These are phyloP conservation scores for Vidua macroura DNA, from an alignment of 2,113 vertebrate genomes.

Conservation along the genomic window DNA sequence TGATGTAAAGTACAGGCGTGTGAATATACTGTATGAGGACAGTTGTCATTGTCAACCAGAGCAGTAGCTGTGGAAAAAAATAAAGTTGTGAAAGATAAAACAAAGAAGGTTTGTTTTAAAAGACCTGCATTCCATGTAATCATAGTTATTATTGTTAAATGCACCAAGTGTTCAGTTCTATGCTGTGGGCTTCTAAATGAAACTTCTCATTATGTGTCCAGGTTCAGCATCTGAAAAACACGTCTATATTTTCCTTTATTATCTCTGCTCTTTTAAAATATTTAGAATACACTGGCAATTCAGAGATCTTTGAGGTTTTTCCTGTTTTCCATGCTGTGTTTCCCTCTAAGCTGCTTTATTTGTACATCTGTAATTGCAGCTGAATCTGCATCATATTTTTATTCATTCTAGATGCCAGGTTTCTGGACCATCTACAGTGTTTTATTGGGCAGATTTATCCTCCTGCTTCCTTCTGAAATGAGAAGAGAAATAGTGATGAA, in stretches of 20 bases:
- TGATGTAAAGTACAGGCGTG: background rate
- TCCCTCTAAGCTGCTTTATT: background rate
- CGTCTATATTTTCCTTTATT: background rate
- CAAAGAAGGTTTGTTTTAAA: background rate
- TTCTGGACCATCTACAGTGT: background rate
- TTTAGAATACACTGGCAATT: background rate
- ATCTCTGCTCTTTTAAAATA: background rate
- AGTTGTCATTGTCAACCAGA: background rate
- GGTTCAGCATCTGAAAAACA: background rate
- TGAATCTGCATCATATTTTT: background rate
- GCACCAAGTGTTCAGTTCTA: background rate
- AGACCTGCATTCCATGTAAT: background rate
- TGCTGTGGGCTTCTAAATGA: background rate
- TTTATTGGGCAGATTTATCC: slow-evolving; percentile 5
- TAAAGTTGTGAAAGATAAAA: background rate
- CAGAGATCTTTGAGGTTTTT: background rate
- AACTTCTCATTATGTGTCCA: background rate
- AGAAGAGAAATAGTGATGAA: background rate
- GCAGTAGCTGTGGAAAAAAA: background rate
- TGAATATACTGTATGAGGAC: background rate
- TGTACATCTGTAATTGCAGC: background rate
- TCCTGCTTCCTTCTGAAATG: background rate
- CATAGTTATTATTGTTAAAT: background rate
- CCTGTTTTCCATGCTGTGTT: background rate
- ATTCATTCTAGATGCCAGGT: background rate